Percentiles rank a stretch among this genome's conserved stretches.
Evolutionary conservation across 2,797 vertebrate species (phyloP).

Genomic region (Myotis vivesi): DNA sequence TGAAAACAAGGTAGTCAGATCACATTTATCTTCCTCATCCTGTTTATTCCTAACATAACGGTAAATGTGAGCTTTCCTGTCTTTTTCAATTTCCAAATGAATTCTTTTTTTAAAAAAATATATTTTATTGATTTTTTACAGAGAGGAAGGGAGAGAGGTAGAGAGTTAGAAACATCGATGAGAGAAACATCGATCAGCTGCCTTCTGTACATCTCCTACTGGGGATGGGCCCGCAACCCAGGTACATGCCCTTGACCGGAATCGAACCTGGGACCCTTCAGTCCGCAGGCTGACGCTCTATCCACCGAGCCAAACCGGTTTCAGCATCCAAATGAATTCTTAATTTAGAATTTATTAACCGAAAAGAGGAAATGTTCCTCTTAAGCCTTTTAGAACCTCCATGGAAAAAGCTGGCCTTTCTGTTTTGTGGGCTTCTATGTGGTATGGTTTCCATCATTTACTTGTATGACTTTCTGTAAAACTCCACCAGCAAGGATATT

Average conservation of each 20-base stretch:
- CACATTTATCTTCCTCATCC: neutral
- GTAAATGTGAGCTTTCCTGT: neutral
- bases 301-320: no score
- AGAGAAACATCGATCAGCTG: no score
- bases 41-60: constrained; percentile 7
- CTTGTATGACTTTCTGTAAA: constrained; percentile 12
- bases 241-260: no score
- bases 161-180: no score
- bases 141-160: no score
- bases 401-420: constrained; percentile 12
- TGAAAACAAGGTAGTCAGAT: neutral
- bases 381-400: constrained; percentile 10
- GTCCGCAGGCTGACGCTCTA: no score
- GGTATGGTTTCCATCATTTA: neutral
- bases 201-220: no score
- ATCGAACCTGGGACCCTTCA: no score
- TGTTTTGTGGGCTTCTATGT: neutral
- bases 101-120: no score
- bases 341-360: constrained; percentile 55
- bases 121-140: no score
- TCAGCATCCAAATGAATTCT: constrained; percentile 54
- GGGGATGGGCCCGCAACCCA: no score
- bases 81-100: constrained; percentile 33
- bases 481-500: neutral
- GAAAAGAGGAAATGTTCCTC: constrained; percentile 51